These are phyloP conservation scores for Antennarius maculatus DNA, from an alignment of 2,797 vertebrate genomes.

Conservation along the genomic window DNA sequence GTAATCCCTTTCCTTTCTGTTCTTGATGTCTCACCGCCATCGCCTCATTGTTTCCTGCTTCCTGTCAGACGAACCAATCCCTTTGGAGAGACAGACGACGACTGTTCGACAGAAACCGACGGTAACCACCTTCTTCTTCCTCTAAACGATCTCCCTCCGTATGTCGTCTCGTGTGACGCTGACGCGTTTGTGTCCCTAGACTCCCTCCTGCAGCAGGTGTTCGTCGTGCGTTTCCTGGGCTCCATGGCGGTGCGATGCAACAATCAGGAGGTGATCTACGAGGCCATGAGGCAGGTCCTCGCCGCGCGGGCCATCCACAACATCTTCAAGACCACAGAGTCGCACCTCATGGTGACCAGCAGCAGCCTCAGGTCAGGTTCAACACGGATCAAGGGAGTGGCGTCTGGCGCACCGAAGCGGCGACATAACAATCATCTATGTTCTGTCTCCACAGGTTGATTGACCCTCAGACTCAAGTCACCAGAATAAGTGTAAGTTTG, in stretches of 20 bases:
- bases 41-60: neutral
- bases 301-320: slow-evolving; percentile 98
- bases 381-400: neutral
- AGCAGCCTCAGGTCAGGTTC: slow-evolving; percentile 84
- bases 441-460: slow-evolving; percentile 85
- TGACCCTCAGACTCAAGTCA: slow-evolving; percentile 98
- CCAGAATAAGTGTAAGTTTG: slow-evolving; percentile 91
- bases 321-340: slow-evolving; percentile 95
- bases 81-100: slow-evolving; percentile 92
- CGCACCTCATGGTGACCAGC: slow-evolving; percentile 96
- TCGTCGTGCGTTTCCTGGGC: slow-evolving; percentile 93
- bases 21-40: no score
- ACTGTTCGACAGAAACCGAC: slow-evolving; percentile 77
- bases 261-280: slow-evolving; percentile 92
- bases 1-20: no score
- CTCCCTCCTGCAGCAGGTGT: slow-evolving; percentile 94
- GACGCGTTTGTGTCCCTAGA: slow-evolving; percentile 74
- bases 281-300: slow-evolving; percentile 97
- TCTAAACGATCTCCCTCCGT: neutral
- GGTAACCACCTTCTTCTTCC: slow-evolving; percentile 73
- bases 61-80: slow-evolving; percentile 91
- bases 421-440: no score
- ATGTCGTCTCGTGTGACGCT: neutral
- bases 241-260: slow-evolving; percentile 92
- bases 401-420: no score